Base-by-base conservation (phyloP, 2,113 vertebrate genomes). In the Pelusios castaneus region DNA sequence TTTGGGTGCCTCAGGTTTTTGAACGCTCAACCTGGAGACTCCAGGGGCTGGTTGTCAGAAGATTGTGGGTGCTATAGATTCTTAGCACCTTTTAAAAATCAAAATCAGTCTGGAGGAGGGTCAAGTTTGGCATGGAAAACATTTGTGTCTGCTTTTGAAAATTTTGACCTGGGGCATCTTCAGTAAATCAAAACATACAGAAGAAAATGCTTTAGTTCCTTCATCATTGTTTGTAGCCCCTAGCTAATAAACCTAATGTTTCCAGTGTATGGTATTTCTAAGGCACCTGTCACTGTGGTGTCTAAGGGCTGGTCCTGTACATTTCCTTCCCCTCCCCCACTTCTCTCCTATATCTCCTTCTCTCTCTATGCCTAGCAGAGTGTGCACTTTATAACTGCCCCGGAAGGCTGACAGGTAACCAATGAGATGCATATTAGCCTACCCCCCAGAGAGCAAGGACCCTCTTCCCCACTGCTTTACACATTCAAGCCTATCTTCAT, bases 351-450 rank as follows among this genome's bases (percentile, higher is more conserved):
- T 76, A 24, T 25, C 73, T 45, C 41, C 13, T 76, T 41, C 73
- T 38, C 12, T 29, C 38, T 45, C 13, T 11, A 7, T 11, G 47
- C 56, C n/a, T 34, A 27, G 58, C 75, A n/a, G n/a, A 45, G 75
- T 41, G 34, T 73, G 94, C 47, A 47, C 90, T 92, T 94, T 31
- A 87, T 60, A 95, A 84, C 93, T 27, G 47, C 96, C 95, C 90
- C 58, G 90, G 80, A 93, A 81, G 82, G 88, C 95, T 96, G 97
- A 95, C 97, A 97, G 96, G 96, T 97, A 90, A 95, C 96, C 97
- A 97, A 97, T 97, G 95, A 93, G 94, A 94, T 90, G 91, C 91
- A 94, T 84, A 94, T 95, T 94, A 87, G 80, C 49, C 54, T 91
- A 77, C n/a, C 47, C 75, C 1, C 54, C 3, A 6, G 82, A 76